A percentile compares a stretch with the other conserved stretches of the same genome.
phyloP scores from a whole-genome alignment of 1,140 invertebrate species.

The Mycetomoellerius zeteki region DNA sequence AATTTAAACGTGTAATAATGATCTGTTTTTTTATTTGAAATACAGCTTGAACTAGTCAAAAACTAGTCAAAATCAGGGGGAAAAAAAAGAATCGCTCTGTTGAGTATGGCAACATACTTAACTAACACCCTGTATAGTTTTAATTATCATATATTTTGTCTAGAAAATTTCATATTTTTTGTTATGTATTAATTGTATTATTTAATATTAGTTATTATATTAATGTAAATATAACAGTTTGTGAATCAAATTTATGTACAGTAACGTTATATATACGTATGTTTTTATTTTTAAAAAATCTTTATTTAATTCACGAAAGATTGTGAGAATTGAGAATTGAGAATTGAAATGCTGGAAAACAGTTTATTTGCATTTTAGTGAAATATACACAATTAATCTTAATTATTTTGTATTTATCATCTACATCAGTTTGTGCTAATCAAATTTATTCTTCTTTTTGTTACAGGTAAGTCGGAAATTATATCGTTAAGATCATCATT shows the following conservation, averaged over 20 bases:
- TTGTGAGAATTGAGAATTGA: neutral
- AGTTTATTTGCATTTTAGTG: neutral
- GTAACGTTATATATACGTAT: neutral
- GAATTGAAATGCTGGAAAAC: neutral
- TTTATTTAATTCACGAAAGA: neutral
- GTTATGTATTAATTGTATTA: neutral
- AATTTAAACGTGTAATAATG: too few relatives aligned
- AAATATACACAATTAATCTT: neutral
- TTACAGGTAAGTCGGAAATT: slow-evolving; percentile 26
- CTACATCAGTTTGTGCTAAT: neutral
- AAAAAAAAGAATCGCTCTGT: too few relatives aligned
- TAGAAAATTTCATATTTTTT: neutral
- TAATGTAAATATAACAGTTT: neutral
- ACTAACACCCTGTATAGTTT: too few relatives aligned
- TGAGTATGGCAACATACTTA: too few relatives aligned
- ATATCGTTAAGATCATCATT: neutral
- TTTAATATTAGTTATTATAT: neutral
- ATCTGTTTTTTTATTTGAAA: too few relatives aligned
- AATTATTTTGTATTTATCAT: slow-evolving; percentile 6
- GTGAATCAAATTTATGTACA: neutral
- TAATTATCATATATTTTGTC: neutral
- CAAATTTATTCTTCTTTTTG: slow-evolving; percentile 13
- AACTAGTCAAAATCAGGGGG: too few relatives aligned
- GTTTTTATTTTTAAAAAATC: neutral
- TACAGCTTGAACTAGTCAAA: too few relatives aligned